Evolutionary conservation across 1,140 invertebrate genomes (phyloP), one percentile per base, ranked within the genome.

Genomic region (Cataglyphis hispanica): DNA sequence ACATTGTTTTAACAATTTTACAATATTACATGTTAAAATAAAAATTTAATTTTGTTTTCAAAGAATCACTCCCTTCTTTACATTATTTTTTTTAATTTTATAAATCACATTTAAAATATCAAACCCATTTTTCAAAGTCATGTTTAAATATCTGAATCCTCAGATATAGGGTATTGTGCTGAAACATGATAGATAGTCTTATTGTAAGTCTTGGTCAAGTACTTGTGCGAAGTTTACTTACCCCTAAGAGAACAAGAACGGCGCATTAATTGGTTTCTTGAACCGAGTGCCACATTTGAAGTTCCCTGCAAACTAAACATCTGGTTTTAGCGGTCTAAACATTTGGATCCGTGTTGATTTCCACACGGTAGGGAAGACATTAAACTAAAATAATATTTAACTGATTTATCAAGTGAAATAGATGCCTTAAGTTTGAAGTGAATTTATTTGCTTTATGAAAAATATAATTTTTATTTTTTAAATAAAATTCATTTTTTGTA

Each of bases 181-280:
- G 53, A 40, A 83, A 83, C 78, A 34, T 25, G 37, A 8, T 2
- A 43, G 67, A 83, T 74, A 46, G 66, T 72, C 40, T 75, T 75
- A 43, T 43, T 43, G 40, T 43, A 10, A 19, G 40, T 64, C 31
- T 60, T 72, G 78, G 78, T 83, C 78, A 83, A 83, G 78, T 83
- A 74, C 27, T 61, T 83, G 56, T 13, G 67, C 53, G 31, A 83
- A 83, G 78, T 83, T 83, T 72, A 83, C 78, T 61, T 74, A 83
- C 67, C 67, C 61, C 53, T 27, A 25, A 53, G 27, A 37, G 53
- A 72, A 83, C 78, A 67, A 27, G 50, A 13, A 67, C 34, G 86
- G 58, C 67, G 46, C 88, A 80, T 86, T 88, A 88, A 88, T 89
- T 76, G 83, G 76, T 88, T 89, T 89, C 70, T 86, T 80, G 84